Percentiles rank a stretch among this genome's conserved stretches.
phyloP scores from a whole-genome alignment of 2,888 invertebrate species.

The Cartodere bifasciata region DNA sequence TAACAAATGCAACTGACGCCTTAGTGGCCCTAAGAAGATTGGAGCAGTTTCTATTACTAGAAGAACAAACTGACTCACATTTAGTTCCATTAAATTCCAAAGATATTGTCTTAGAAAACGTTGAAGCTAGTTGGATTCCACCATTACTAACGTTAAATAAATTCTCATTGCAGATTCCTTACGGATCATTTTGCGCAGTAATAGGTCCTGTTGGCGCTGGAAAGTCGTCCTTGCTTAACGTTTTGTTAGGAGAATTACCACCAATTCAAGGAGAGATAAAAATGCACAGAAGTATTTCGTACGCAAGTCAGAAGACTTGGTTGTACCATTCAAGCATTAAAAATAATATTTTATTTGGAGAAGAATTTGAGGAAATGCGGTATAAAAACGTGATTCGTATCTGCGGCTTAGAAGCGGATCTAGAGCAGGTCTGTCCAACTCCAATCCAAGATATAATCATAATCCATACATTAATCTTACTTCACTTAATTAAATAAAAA shows the following conservation, averaged over 20 bases:
- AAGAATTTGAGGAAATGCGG: slow-evolving; percentile 41
- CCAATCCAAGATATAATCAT: too few relatives aligned
- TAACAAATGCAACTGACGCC: slow-evolving; percentile 43
- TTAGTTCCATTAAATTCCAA: slow-evolving; percentile 2
- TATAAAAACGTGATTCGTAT: slow-evolving; percentile 39
- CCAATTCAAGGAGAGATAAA: slow-evolving; percentile 44
- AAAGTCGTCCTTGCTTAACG: slow-evolving; percentile 53
- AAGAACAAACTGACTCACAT: slow-evolving; percentile 41
- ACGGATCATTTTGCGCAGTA: slow-evolving; percentile 30
- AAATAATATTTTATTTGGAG: slow-evolving; percentile 68
- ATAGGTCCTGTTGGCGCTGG: slow-evolving; percentile 55
- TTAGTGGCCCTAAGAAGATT: slow-evolving; percentile 39
- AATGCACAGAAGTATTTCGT: slow-evolving; percentile 49
- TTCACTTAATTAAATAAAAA: too few relatives aligned
- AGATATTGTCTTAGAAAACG: slow-evolving; percentile 11
- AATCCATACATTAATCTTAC: too few relatives aligned
- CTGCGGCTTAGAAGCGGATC: slow-evolving; percentile 53
- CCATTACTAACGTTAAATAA: too few relatives aligned
- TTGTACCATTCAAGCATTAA: slow-evolving; percentile 53
- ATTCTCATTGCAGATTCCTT: slow-evolving; percentile 8
- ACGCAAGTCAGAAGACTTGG: slow-evolving; percentile 72
- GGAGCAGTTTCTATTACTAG: slow-evolving; percentile 39
- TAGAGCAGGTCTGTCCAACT: too few relatives aligned
- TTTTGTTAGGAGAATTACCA: slow-evolving; percentile 57
- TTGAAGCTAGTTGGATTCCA: slow-evolving; percentile 19